Evolutionary conservation across 64 coral and sea anemone genomes (phyloP).

Genomic region (Dendrophyllia cribrosa): DNA sequence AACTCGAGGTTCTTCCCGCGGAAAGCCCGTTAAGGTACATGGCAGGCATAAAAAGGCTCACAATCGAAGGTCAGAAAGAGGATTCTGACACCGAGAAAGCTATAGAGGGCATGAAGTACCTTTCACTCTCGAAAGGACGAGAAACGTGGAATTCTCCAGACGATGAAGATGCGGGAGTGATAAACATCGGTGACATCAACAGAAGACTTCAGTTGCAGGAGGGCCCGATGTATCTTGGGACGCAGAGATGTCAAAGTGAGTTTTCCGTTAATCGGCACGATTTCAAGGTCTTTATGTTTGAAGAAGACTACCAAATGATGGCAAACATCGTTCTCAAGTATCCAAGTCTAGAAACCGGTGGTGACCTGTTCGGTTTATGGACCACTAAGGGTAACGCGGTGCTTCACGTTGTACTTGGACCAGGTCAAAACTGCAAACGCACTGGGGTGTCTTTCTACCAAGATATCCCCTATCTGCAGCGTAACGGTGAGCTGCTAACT

Average conservation of each 20-base stretch:
- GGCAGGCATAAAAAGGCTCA: not conserved
- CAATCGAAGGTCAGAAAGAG: not conserved
- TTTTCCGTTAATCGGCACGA: not conserved
- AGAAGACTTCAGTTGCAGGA: not conserved
- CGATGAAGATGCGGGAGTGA: not conserved
- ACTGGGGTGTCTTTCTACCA: constrained; percentile 71
- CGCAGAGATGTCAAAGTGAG: not conserved
- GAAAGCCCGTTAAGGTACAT: not conserved
- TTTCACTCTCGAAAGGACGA: not conserved
- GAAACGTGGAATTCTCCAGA: not conserved
- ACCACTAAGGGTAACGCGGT: constrained; percentile 57
- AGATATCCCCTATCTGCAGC: constrained; percentile 75
- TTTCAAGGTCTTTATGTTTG: constrained; percentile 51
- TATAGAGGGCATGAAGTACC: not conserved
- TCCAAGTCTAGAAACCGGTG: constrained; percentile 81
- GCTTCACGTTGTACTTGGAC: constrained; percentile 75
- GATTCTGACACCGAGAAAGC: not conserved
- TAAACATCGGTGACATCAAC: not conserved
- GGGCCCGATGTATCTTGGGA: not conserved
- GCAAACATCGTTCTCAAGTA: constrained; percentile 39
- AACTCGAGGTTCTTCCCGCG: not conserved
- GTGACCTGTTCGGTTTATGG: constrained; percentile 88
- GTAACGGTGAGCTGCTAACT: constrained; percentile 64
- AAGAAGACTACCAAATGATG: constrained; percentile 53
- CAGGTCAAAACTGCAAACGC: constrained; percentile 59